These are phyloP conservation scores for Brachionus asplanchnoidis DNA, from an alignment of 1,140 invertebrate genomes.

Conservation along the genomic window DNA sequence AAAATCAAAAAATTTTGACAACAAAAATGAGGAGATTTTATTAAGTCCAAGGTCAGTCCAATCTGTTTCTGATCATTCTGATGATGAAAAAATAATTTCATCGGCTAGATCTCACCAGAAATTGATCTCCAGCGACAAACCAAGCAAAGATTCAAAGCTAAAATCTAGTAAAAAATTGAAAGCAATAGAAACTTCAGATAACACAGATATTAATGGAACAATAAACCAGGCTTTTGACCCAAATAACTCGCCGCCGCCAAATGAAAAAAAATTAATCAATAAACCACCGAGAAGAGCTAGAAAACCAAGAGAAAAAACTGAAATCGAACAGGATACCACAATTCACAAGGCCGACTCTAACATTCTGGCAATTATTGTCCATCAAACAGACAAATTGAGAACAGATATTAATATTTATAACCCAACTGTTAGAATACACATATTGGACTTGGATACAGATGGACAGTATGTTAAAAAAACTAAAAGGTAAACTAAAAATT, in stretches of 20 bases:
- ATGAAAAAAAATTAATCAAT: not conserved
- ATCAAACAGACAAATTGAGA: conserved; percentile 56
- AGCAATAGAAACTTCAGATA: not conserved
- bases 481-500: not conserved
- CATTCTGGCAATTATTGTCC: conserved; percentile 49
- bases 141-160: not conserved
- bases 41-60: not conserved
- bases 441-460: conserved; percentile 55
- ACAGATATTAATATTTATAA: conserved; percentile 55
- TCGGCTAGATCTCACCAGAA: not conserved
- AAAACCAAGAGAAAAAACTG: not conserved
- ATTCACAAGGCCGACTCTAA: not conserved
- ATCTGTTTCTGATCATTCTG: not conserved
- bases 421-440: conserved; percentile 56
- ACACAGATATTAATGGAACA: not conserved
- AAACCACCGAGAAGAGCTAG: not conserved
- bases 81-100: not conserved
- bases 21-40: not conserved
- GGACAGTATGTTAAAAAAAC: conserved; percentile 45
- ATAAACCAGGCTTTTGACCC: not conserved
- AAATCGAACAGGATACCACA: not conserved
- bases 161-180: not conserved
- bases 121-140: not conserved
- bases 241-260: not conserved
- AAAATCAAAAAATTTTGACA: not conserved